These are phyloP conservation scores for Agonopterix alstromeriana DNA, from an alignment of 2,888 invertebrate genomes.

Conservation along the genomic window DNA sequence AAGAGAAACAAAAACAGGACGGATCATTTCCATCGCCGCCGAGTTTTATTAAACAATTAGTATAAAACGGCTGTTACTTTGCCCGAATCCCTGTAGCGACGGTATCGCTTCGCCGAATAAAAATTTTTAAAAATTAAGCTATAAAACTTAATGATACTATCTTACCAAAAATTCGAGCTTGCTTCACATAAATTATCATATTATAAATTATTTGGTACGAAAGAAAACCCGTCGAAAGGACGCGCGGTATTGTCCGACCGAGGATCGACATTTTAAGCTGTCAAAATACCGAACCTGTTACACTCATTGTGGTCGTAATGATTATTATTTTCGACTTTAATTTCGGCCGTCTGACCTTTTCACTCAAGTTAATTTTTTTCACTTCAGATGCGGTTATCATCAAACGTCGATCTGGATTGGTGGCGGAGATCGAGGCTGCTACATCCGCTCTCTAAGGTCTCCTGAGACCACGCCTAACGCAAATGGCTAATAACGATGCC, in stretches of 20 bases:
- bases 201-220: constrained; percentile 30
- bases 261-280: constrained; percentile 43
- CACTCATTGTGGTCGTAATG: constrained; percentile 47
- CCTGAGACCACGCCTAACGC: constrained; percentile 56
- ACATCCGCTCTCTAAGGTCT: constrained; percentile 68
- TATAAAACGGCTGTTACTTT: constrained; percentile 16
- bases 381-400: constrained; percentile 60
- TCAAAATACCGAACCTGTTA: constrained; percentile 50
- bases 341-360: constrained; percentile 66
- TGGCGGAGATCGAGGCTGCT: constrained; percentile 53
- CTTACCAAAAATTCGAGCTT: constrained; percentile 25
- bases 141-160: constrained; percentile 57
- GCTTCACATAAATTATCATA: constrained; percentile 44
- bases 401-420: constrained; percentile 55
- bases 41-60: constrained; percentile 32
- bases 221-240: constrained; percentile 31
- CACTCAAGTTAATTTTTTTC: constrained; percentile 47
- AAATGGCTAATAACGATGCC: constrained; percentile 35
- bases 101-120: constrained; percentile 26
- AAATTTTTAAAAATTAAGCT: constrained; percentile 40
- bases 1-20: constrained; percentile 20
- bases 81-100: constrained; percentile 14
- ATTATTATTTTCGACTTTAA: constrained; percentile 65
- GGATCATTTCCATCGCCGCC: constrained; percentile 23
- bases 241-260: constrained; percentile 10